Evolutionary conservation across 2,888 invertebrate species (phyloP).

Genomic region (Amaurobius ferox): DNA sequence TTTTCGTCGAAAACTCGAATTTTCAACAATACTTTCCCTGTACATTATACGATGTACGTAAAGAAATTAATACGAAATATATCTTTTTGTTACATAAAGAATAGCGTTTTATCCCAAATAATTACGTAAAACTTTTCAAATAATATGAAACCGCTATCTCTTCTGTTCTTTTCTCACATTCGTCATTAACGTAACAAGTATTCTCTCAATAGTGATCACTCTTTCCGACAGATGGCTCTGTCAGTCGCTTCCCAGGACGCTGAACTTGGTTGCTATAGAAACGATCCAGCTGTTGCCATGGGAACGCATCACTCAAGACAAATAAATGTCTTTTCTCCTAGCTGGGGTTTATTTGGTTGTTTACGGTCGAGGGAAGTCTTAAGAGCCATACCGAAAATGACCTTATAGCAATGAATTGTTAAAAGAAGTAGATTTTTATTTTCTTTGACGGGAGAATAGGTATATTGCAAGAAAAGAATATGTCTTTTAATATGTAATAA

Average conservation of each 20-base stretch:
- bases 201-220: neutral
- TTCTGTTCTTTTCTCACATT: neutral
- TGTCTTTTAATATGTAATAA: no score
- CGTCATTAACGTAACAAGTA: neutral
- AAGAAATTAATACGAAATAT: no score
- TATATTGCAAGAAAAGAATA: neutral
- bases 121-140: no score
- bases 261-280: slow-evolving; percentile 33
- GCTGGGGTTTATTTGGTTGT: slow-evolving; percentile 20
- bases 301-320: slow-evolving; percentile 29
- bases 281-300: slow-evolving; percentile 27
- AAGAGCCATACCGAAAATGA: neutral
- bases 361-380: slow-evolving; percentile 7
- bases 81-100: no score
- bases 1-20: no score
- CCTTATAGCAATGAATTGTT: slow-evolving; percentile 8
- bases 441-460: neutral
- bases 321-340: slow-evolving; percentile 10
- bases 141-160: no score
- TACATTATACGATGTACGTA: no score
- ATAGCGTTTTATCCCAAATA: no score
- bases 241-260: slow-evolving; percentile 30
- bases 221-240: slow-evolving; percentile 36
- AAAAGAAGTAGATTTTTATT: neutral
- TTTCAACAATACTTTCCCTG: no score